Conservation (phyloP, 2,113 vertebrate genomes). For the Pampusana beccarii region DNA sequence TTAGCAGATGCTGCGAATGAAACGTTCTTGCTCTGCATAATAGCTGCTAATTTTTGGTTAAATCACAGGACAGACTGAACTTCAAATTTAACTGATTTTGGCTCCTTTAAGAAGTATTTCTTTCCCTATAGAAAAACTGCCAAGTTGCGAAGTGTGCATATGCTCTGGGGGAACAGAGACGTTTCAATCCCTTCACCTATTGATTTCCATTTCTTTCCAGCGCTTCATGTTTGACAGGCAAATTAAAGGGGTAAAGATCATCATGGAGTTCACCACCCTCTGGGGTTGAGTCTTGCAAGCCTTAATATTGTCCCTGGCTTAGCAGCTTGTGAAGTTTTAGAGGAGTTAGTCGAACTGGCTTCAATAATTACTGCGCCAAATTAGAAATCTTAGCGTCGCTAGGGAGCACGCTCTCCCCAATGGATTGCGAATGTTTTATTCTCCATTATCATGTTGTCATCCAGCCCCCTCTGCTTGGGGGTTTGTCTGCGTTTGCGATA, state of each 20-base stretch:
- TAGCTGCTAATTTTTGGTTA: slow-evolving; percentile 45
- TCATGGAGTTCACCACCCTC: not conserved
- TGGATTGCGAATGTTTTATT: not conserved
- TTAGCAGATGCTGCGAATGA: not conserved
- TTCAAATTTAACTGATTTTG: slow-evolving; percentile 40
- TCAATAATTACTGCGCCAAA: slow-evolving; percentile 54
- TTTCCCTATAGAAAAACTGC: slow-evolving; percentile 27
- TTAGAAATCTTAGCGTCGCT: not conserved
- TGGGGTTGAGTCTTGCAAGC: slow-evolving; percentile 20
- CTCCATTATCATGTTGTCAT: slow-evolving; percentile 63
- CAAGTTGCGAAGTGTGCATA: slow-evolving; percentile 4
- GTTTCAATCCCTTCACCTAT: slow-evolving; percentile 58
- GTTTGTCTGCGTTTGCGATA: slow-evolving; percentile 25
- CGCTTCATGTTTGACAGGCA: slow-evolving; percentile 50
- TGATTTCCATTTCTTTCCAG: slow-evolving; percentile 57
- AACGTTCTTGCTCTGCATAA: slow-evolving; percentile 37
- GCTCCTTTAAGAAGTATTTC: slow-evolving; percentile 26
- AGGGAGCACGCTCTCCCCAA: slow-evolving; percentile 3
- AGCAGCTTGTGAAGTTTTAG: slow-evolving; percentile 33
- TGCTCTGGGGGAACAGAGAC: slow-evolving; percentile 19
- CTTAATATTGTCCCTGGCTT: slow-evolving; percentile 35
- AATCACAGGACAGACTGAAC: not conserved
- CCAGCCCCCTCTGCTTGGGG: not conserved
- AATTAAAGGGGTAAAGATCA: slow-evolving; percentile 61
- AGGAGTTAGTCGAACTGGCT: slow-evolving; percentile 29